Base-by-base conservation (phyloP, 1,140 invertebrate genomes). In the Meloidogyne hapla region DNA sequence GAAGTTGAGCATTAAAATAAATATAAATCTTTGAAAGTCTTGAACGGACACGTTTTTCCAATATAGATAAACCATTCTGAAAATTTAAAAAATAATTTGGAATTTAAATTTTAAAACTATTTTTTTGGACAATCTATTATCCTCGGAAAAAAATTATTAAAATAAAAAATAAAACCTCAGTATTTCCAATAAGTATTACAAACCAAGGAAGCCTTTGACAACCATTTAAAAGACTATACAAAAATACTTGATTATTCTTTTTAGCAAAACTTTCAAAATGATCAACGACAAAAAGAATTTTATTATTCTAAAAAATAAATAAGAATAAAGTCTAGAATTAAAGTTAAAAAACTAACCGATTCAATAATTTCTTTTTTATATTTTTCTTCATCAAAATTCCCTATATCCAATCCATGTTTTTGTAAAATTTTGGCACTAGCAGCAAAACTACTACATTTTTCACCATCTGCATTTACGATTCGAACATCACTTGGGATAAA, bases 151-250 rank as follows among this genome's bases (percentile, higher is more conserved):
- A 33, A 33, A 33, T 33, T 33, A 5, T 33, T 3, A 33, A 33
- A 33, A 33, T 33, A 23, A 28, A 18, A 69, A 73, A 73, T 15
- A 26, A 13, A 23, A 73, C 71, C 56, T 73, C 71, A 13, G 23
- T 73, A 25, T 40, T 63, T 4, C 71, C 71, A 33, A 73, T 64
- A 5, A 73, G 71, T 64, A 63, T 21, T 9, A 73, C 71, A 73
- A 73, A 73, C 71, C 71, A 73, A 63, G 71, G 71, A 63, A 23
- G 56, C 18, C 28, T 73, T 73, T 73, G 21, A 33, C 71, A 63
- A 38, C 71, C 71, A 33, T 73, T 73, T 64, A 73, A 5, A 64
- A 73, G 28, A 38, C 71, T 73, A 64, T 73, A 73, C 26, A 73
- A 64, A 21, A 73, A 73, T 28, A 42, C 64, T 61, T 73, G 71